phyloP scores from a whole-genome alignment of 2,113 vertebrate genomes.

The Reinhardtius hippoglossoides region DNA sequence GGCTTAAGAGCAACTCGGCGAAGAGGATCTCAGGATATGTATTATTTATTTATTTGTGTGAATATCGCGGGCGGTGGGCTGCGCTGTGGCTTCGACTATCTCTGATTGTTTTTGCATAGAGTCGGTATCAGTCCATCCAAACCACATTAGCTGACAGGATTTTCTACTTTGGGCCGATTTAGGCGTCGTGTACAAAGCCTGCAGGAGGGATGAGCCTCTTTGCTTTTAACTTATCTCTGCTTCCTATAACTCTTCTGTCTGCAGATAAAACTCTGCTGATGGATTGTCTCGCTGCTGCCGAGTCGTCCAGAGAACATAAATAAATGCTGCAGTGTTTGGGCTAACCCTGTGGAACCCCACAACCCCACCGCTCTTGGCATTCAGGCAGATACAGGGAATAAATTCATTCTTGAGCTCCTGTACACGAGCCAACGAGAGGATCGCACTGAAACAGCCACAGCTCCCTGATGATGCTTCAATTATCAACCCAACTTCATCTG shows the following conservation, averaged over 20 bases:
- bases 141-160: constrained; percentile 54
- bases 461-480: constrained; percentile 60
- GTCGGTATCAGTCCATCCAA: constrained; percentile 48
- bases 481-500: constrained; percentile 62
- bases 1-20: constrained; percentile 18
- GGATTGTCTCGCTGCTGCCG: constrained; percentile 48
- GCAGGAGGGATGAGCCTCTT: constrained; percentile 44
- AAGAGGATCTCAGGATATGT: constrained; percentile 38
- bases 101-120: constrained; percentile 69
- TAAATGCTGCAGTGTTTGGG: constrained; percentile 40
- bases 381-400: constrained; percentile 56
- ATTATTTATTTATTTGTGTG: background rate
- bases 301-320: constrained; percentile 64
- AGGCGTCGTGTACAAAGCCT: constrained; percentile 30
- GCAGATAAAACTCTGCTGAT: constrained; percentile 64
- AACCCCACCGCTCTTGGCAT: constrained; percentile 58
- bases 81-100: constrained; percentile 41
- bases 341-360: constrained; percentile 47
- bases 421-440: constrained; percentile 51
- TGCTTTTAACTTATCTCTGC: constrained; percentile 28
- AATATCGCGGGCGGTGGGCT: background rate
- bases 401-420: constrained; percentile 56
- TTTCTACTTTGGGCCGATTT: constrained; percentile 32
- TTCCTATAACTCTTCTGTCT: constrained; percentile 51
- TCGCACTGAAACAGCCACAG: constrained; percentile 37